Evolutionary conservation across 1,140 invertebrate species (phyloP), one percentile per base, ranked within the genome.

Genomic region (Pollicipes pollicipes): DNA sequence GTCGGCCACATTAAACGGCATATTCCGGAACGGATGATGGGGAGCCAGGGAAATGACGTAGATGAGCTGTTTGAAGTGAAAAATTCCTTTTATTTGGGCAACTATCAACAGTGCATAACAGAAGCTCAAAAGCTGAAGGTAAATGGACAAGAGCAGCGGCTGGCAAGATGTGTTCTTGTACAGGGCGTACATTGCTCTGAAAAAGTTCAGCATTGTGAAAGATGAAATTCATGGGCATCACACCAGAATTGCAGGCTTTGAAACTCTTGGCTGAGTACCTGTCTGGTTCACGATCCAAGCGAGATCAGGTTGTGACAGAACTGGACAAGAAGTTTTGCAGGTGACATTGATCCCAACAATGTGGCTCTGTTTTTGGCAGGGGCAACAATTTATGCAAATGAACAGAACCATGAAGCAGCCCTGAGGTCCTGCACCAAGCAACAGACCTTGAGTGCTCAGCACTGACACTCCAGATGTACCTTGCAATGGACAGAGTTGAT

Each of bases 31-130:
- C n/a, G n/a, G n/a, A n/a, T n/a, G n/a, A 58, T 58, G 45, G 45
- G 45, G 13, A 13, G 6, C 21, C 45, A 58, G 2, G 45, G 6
- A 2, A 58, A 58, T 58, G 88, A 90, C 76, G 84, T 90, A 58
- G 93, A 95, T 80, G 88, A 91, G 78, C 83, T 97, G 73, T 96
- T 97, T 79, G 93, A 97, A 80, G 86, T 97, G 64, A 92, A 89
- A 84, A 96, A 94, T 82, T 85, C 90, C 68, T 96, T 92, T 82
- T 95, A 91, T 77, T 89, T 95, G 77, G 94, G 94, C 76, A 95
- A 95, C 83, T 97, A 90, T 78, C 94, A 97, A 77, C 89, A 93
- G 80, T 95, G 92, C 76, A 94, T 97, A 72, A 97, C 95, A 78
- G 94, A 97, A 81, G 90, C 91, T 0, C 90, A 94, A 78, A 93